phyloP scores from a whole-genome alignment of 1,140 invertebrate species.

The Lepidurus couesii region DNA sequence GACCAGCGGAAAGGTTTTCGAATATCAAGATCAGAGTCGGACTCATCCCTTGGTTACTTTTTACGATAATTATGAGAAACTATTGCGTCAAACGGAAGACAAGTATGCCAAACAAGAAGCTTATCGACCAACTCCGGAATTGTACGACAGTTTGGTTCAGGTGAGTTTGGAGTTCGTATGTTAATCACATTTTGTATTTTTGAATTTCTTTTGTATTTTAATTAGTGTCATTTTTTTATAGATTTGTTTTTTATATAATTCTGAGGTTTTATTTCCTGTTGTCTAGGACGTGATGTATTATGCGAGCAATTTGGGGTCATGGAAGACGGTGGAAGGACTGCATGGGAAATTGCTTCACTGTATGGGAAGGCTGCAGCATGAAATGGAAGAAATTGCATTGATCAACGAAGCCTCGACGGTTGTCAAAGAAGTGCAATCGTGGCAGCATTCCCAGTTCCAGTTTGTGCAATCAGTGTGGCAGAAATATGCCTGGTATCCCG shows the following conservation, averaged over 20 bases:
- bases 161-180: neutral
- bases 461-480: slow-evolving; percentile 53
- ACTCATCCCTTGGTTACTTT: neutral
- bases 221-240: neutral
- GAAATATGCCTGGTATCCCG: slow-evolving; percentile 58
- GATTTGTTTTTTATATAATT: neutral
- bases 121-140: neutral
- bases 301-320: slow-evolving; percentile 1
- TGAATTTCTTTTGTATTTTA: neutral
- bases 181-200: neutral
- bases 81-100: neutral
- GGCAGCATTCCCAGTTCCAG: slow-evolving; percentile 52
- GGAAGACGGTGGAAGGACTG: neutral
- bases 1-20: neutral
- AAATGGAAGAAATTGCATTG: neutral
- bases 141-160: neutral
- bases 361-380: neutral
- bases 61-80: neutral
- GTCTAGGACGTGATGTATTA: slow-evolving; percentile 4
- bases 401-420: slow-evolving; percentile 4
- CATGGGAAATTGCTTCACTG: slow-evolving; percentile 7
- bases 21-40: neutral
- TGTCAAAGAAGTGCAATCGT: slow-evolving; percentile 46
- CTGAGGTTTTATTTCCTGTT: neutral
- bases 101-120: slow-evolving; percentile 6